Conservation (phyloP, 1,140 invertebrate genomes). For the Danaus melanippus region DNA sequence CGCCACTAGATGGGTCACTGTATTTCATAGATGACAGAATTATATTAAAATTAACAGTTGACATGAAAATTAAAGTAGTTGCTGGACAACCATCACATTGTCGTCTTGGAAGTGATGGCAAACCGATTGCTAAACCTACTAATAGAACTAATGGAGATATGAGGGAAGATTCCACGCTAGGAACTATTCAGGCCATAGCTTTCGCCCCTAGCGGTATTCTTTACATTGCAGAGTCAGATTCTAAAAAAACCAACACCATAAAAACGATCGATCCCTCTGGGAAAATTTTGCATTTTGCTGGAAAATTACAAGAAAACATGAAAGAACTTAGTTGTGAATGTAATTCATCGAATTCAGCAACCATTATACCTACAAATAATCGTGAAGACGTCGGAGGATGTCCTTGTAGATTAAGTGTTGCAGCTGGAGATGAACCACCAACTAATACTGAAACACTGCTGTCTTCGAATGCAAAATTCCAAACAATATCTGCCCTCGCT, state of each 20-base stretch:
- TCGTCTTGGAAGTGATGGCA: slow-evolving; percentile 65
- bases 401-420: slow-evolving; percentile 70
- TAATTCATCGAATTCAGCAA: slow-evolving; percentile 72
- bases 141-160: slow-evolving; percentile 61
- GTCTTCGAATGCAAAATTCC: slow-evolving; percentile 91
- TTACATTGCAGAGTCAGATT: slow-evolving; percentile 94
- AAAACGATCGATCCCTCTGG: slow-evolving; percentile 86
- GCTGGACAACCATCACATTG: slow-evolving; percentile 94
- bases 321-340: slow-evolving; percentile 74
- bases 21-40: slow-evolving; percentile 97
- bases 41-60: slow-evolving; percentile 91
- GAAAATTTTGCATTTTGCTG: slow-evolving; percentile 86
- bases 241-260: slow-evolving; percentile 90
- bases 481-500: slow-evolving; percentile 91
- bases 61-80: slow-evolving; percentile 91
- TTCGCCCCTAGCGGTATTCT: slow-evolving; percentile 95
- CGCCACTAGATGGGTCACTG: slow-evolving; percentile 92
- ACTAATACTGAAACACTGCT: slow-evolving; percentile 87
- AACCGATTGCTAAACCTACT: slow-evolving; percentile 41
- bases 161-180: slow-evolving; percentile 72
- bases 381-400: slow-evolving; percentile 69
- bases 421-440: slow-evolving; percentile 76
- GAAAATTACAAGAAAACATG: slow-evolving; percentile 78
- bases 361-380: slow-evolving; percentile 60
- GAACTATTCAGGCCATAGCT: slow-evolving; percentile 86